A percentile compares a stretch with the other conserved stretches of the same genome.
Evolutionary conservation across 2,113 vertebrate genomes (phyloP).

Genomic region (Dolichallabes microphthalmus): DNA sequence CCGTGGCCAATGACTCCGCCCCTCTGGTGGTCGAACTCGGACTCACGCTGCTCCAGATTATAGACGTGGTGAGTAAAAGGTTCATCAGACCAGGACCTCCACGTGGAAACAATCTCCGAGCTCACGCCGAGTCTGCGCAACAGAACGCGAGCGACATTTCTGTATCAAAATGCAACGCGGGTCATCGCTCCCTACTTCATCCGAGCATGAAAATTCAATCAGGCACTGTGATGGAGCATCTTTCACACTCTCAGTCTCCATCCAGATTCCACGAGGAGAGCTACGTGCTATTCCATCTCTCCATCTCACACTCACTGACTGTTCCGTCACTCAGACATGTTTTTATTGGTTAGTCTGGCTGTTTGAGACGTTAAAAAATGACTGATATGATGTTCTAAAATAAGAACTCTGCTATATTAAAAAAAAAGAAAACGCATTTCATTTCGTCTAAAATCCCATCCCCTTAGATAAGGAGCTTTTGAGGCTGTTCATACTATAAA

Average conservation of each 20-base stretch:
- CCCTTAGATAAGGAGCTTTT: background rate
- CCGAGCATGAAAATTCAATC: conserved; percentile 40
- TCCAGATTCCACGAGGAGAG: background rate
- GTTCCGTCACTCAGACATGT: background rate
- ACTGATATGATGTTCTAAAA: background rate
- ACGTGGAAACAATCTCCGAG: background rate
- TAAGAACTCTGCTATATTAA: background rate
- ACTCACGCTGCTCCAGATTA: conserved; percentile 86
- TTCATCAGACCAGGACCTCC: background rate
- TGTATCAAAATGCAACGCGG: conserved; percentile 17
- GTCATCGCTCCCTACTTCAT: conserved; percentile 36
- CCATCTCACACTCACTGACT: background rate
- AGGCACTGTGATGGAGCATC: background rate
- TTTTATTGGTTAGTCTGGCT: background rate
- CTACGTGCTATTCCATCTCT: background rate
- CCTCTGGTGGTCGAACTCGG: conserved; percentile 82
- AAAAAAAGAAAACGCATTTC: background rate
- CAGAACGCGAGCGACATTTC: background rate
- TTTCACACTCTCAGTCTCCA: background rate
- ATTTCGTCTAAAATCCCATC: background rate
- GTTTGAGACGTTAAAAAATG: background rate
- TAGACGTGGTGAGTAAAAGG: conserved; percentile 80
- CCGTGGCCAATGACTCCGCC: conserved; percentile 82
- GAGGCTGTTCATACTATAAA: background rate
- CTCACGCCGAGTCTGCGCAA: background rate